A percentile compares a stretch with the other conserved stretches of the same genome.
phyloP scores from a whole-genome alignment of 2,113 vertebrate genomes.

The Trinectes maculatus region DNA sequence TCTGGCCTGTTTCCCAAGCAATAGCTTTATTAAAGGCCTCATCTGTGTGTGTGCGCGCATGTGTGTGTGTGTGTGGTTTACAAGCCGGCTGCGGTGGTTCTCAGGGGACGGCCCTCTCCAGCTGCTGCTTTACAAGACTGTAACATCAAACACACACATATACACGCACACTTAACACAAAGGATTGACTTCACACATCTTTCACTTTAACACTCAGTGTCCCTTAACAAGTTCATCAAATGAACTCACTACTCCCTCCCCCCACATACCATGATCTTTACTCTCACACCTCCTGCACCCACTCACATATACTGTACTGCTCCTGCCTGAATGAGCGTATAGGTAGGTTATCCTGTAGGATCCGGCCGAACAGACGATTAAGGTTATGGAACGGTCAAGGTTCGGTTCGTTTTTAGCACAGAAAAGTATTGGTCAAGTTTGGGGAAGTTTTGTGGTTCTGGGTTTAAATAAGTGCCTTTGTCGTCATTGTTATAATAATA shows the following conservation, averaged over 20 bases:
- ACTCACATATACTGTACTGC: background rate
- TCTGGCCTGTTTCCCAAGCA: slow-evolving; percentile 67
- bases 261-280: slow-evolving; percentile 25
- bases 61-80: slow-evolving; percentile 66
- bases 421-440: background rate
- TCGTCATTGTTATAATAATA: background rate
- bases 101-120: slow-evolving; percentile 76
- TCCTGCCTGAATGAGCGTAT: no score
- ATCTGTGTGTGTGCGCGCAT: slow-evolving; percentile 46
- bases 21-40: slow-evolving; percentile 76
- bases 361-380: no score
- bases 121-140: slow-evolving; percentile 79
- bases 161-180: slow-evolving; percentile 58
- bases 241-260: slow-evolving; percentile 53
- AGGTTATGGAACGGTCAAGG: background rate
- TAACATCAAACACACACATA: slow-evolving; percentile 78
- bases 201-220: slow-evolving; percentile 50
- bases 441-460: background rate
- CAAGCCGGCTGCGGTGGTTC: slow-evolving; percentile 70
- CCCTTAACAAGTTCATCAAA: slow-evolving; percentile 71
- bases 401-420: background rate
- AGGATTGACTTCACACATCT: slow-evolving; percentile 66
- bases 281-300: slow-evolving; percentile 12
- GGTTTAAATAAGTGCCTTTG: background rate
- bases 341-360: background rate